A percentile compares a stretch with the other conserved stretches of the same genome.
These are phyloP conservation scores for Pseudopleuronectes americanus DNA, from an alignment of 2,797 vertebrate species.

Conservation along the genomic window DNA sequence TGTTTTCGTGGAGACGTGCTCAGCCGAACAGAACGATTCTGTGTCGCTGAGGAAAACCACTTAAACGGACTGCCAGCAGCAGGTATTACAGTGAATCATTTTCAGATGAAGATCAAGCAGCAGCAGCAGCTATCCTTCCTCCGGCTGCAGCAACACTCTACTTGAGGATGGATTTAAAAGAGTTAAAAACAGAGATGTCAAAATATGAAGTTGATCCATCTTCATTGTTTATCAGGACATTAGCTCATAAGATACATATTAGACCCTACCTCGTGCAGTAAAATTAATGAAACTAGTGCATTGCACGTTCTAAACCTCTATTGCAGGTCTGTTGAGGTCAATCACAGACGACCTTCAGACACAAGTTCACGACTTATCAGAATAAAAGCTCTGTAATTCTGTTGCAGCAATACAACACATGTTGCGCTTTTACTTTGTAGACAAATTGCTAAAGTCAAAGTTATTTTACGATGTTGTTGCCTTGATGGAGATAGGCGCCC, in stretches of 20 bases:
- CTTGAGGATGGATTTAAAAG: conserved; percentile 18
- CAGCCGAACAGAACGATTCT: conserved; percentile 33
- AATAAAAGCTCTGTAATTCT: too few species aligned
- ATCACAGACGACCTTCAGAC: too few species aligned
- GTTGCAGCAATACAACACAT: too few species aligned
- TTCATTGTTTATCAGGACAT: background rate
- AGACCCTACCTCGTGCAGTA: too few species aligned
- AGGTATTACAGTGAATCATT: conserved; percentile 26
- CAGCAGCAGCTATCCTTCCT: background rate
- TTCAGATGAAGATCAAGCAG: conserved; percentile 41
- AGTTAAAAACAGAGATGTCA: background rate
- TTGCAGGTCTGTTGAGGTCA: too few species aligned
- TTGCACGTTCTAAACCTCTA: too few species aligned
- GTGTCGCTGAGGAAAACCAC: conserved; percentile 16
- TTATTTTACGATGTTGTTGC: too few species aligned
- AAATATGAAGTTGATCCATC: background rate
- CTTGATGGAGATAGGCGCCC: too few species aligned
- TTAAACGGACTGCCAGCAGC: conserved; percentile 49
- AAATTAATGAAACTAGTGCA: too few species aligned
- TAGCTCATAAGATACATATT: background rate
- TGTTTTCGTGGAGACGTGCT: conserved; percentile 25
- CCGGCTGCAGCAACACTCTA: background rate
- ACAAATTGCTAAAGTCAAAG: too few species aligned
- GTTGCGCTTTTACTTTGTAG: too few species aligned
- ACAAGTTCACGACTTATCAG: too few species aligned